Evolutionary conservation across 1,140 invertebrate species (phyloP), one percentile per base, ranked within the genome.

Genomic region (Episyrphus balteatus): DNA sequence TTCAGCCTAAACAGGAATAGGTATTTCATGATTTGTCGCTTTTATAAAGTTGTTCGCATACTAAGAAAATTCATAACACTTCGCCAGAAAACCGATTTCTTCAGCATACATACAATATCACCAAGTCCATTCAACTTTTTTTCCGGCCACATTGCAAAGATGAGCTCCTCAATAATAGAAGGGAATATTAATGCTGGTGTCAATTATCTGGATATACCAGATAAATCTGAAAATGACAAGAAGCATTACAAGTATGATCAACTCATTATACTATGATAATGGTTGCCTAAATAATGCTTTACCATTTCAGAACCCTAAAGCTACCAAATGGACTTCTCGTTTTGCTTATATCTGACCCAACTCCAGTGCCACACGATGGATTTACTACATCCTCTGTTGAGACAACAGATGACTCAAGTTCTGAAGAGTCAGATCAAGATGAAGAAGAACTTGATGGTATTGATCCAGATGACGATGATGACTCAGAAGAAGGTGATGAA

Each of bases 271-370:
- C 34, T 17, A 10, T 38, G 34, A 47, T 18, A 18, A 37, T 44
- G 37, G 9, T 44, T 44, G 15, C 33, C n/a, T 38, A 18, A 30
- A 12, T 51, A 15, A 47, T n/a, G 31, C 34, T 42, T 44, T 30
- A 12, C 26, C 51, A 11, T 67, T 68, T 51, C 52, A 83, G 80
- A 62, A 77, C 80, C 15, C 76, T 86, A 42, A 62, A 70, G 15
- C 59, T 86, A 36, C 57, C 70, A 46, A 86, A 86, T 75, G 82
- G 82, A 6, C 62, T 86, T 46, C 81, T 71, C 43, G 81, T 79
- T 2, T 62, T 84, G 15, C 61, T 86, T 11, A 79, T 86, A 53
- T 78, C 81, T 13, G 83, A 86, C 61, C 54, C 60, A 18, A 55
- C 47, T 34, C 55, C 60, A 1, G 33, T 58, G 36, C 62, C 67